These are phyloP conservation scores for Orgyia antiqua DNA, from an alignment of 2,888 invertebrate genomes.

Conservation along the genomic window DNA sequence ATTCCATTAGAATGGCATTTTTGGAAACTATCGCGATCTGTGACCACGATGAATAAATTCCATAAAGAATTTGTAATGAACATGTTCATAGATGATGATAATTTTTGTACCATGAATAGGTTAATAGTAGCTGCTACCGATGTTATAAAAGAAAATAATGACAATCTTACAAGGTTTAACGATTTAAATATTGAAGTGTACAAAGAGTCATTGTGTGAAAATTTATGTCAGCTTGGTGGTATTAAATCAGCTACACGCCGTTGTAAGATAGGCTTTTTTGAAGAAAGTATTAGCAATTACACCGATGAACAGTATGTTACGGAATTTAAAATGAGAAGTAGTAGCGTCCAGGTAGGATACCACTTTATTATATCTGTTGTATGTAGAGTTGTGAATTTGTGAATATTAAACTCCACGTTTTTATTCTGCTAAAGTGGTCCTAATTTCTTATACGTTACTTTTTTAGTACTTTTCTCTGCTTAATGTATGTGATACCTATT, in stretches of 20 bases:
- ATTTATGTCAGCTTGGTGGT: not conserved
- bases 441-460: too few relatives aligned
- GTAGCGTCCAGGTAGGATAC: conserved; percentile 49
- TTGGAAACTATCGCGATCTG: too few relatives aligned
- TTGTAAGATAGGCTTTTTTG: conserved; percentile 40
- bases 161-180: conserved; percentile 43
- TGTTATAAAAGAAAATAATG: conserved; percentile 53
- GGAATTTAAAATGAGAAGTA: conserved; percentile 52
- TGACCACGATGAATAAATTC: conserved; percentile 36
- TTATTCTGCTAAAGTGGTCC: too few relatives aligned
- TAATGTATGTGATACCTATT: too few relatives aligned
- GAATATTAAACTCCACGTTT: too few relatives aligned
- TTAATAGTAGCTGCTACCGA: conserved; percentile 54
- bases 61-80: conserved; percentile 57
- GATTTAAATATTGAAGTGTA: conserved; percentile 37
- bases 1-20: too few relatives aligned
- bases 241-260: conserved; percentile 8
- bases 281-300: conserved; percentile 41
- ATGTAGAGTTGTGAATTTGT: too few relatives aligned
- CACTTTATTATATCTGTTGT: too few relatives aligned
- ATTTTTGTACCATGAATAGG: conserved; percentile 50
- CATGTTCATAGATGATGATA: conserved; percentile 58
- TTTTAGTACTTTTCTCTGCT: too few relatives aligned
- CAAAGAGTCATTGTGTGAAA: conserved; percentile 6
- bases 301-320: conserved; percentile 48